These are phyloP conservation scores for Anaspis maculata DNA, from an alignment of 2,888 invertebrate genomes.

Conservation along the genomic window DNA sequence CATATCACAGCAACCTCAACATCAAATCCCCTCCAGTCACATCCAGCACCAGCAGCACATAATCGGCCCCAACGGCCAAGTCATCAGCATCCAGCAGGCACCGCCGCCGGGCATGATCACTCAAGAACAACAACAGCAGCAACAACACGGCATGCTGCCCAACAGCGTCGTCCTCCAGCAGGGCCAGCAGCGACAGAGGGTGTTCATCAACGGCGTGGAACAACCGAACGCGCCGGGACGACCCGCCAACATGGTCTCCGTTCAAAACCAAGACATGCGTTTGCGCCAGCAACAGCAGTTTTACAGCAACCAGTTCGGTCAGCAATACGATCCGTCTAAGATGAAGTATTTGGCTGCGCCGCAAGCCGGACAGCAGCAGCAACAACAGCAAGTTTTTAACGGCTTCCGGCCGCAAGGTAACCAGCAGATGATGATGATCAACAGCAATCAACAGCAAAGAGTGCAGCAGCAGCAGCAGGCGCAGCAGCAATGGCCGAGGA, in stretches of 20 bases:
- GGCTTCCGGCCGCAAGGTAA: slow-evolving; percentile 35
- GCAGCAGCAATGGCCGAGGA: slow-evolving; percentile 46
- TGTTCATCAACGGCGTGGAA: slow-evolving; percentile 34
- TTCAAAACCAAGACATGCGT: slow-evolving; percentile 17
- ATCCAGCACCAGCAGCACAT: slow-evolving; percentile 33
- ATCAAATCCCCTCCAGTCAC: slow-evolving; percentile 19
- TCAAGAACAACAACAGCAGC: slow-evolving; percentile 8
- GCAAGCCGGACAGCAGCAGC: slow-evolving; percentile 2
- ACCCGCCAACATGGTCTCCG: slow-evolving; percentile 36
- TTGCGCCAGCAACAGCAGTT: slow-evolving; percentile 22
- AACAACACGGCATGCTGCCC: slow-evolving; percentile 13
- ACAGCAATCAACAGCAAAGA: slow-evolving; percentile 34
- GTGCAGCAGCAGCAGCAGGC: slow-evolving; percentile 43
- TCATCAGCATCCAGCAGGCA: slow-evolving; percentile 50
- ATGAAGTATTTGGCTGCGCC: slow-evolving; percentile 28
- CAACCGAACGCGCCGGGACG: slow-evolving; percentile 39
- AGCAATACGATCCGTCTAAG: slow-evolving; percentile 39
- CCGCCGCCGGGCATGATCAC: slow-evolving; percentile 29
- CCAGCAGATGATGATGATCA: slow-evolving; percentile 37
- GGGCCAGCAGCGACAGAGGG: slow-evolving; percentile 32
- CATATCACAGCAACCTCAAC: slow-evolving; percentile 23
- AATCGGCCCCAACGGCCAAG: slow-evolving; percentile 52
- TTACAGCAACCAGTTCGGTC: slow-evolving; percentile 19
- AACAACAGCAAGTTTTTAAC: slow-evolving; percentile 25
- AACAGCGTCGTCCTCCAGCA: slow-evolving; percentile 23